Percentiles rank a stretch among this genome's conserved stretches.
Evolutionary conservation across 2,888 invertebrate genomes (phyloP).

Genomic region (Chrysotoxum bicinctum): DNA sequence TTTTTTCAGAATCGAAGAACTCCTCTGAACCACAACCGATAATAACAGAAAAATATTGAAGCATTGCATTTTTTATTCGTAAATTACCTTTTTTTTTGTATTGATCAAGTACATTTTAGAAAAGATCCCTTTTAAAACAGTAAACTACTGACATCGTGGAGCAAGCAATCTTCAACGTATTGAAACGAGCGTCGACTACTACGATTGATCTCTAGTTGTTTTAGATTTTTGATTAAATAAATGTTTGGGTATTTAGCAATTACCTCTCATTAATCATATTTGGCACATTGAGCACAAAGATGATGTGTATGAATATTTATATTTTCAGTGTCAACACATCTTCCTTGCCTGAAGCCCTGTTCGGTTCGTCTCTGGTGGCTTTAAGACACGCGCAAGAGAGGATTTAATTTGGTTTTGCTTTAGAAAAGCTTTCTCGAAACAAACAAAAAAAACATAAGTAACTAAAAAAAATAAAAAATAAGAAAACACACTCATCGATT

Average conservation of each 20-base stretch:
- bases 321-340: slow-evolving; percentile 19
- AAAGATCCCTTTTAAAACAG: slow-evolving; percentile 50
- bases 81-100: slow-evolving; percentile 64
- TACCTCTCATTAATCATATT: slow-evolving; percentile 46
- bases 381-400: slow-evolving; percentile 39
- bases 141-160: slow-evolving; percentile 50
- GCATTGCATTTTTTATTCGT: slow-evolving; percentile 57
- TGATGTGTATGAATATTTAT: slow-evolving; percentile 4
- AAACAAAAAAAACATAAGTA: slow-evolving; percentile 43
- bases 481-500: slow-evolving; percentile 43
- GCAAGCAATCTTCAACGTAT: slow-evolving; percentile 46
- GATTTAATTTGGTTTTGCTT: slow-evolving; percentile 40
- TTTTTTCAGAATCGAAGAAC: slow-evolving; percentile 46
- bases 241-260: slow-evolving; percentile 55
- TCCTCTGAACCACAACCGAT: slow-evolving; percentile 64
- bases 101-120: slow-evolving; percentile 28
- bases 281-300: slow-evolving; percentile 33
- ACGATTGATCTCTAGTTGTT: slow-evolving; percentile 31
- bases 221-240: slow-evolving; percentile 46
- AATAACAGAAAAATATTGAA: slow-evolving; percentile 55
- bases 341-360: slow-evolving; percentile 23
- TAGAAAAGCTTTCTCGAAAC: slow-evolving; percentile 27
- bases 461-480: slow-evolving; percentile 47
- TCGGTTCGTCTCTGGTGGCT: slow-evolving; percentile 32
- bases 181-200: slow-evolving; percentile 29